phyloP scores from a whole-genome alignment of 2,888 invertebrate species.

The Lithophane leautieri region DNA sequence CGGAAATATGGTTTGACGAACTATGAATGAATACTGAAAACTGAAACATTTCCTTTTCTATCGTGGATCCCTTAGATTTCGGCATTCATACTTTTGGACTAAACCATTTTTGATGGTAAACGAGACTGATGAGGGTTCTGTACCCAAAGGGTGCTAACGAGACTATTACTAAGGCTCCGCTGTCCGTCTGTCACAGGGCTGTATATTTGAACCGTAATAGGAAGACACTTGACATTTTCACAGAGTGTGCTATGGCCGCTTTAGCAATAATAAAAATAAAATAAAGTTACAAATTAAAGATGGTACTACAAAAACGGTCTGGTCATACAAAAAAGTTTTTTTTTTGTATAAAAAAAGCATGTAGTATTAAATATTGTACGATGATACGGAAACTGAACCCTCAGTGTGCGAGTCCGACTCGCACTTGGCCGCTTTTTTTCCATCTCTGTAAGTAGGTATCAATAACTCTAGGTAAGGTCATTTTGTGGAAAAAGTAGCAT shows the following conservation, averaged over 20 bases:
- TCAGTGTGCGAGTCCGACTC: neutral
- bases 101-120: neutral
- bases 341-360: no score
- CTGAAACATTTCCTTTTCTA: neutral
- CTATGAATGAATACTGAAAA: neutral
- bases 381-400: neutral
- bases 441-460: neutral
- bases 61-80: neutral
- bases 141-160: neutral
- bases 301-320: no score
- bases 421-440: neutral
- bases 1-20: neutral
- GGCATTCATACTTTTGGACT: neutral
- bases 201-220: neutral
- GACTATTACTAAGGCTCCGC: neutral
- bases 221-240: neutral
- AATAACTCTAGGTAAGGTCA: no score
- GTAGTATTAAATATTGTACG: neutral
- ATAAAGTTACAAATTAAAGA: no score
- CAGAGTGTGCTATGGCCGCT: neutral
- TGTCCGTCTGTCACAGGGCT: neutral
- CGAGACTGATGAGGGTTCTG: neutral
- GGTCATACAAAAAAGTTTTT: no score
- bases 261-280: no score
- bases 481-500: no score